These are phyloP conservation scores for Connochaetes taurinus DNA, from an alignment of 2,113 vertebrate genomes.

Conservation along the genomic window DNA sequence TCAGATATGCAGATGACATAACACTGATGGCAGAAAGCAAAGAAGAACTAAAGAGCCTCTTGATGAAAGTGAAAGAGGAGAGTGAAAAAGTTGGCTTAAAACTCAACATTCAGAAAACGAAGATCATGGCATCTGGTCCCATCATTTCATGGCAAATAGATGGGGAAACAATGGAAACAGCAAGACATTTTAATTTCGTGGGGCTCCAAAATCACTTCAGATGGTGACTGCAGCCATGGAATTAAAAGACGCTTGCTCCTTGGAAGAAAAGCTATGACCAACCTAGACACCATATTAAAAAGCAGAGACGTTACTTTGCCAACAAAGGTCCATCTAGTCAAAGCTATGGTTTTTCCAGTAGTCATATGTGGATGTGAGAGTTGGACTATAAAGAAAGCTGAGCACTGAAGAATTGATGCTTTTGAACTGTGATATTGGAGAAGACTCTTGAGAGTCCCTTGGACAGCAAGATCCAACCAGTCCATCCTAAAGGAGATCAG, in stretches of 20 bases:
- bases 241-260: background rate
- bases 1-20: background rate
- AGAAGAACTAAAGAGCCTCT: background rate
- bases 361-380: background rate
- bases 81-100: background rate
- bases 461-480: background rate
- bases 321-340: background rate
- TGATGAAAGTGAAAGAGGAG: background rate
- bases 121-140: background rate
- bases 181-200: background rate
- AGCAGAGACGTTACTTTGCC: background rate
- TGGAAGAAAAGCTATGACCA: background rate
- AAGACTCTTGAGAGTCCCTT: background rate
- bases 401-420: rapidly evolving
- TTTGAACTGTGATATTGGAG: background rate
- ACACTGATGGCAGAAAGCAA: background rate
- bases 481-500: background rate
- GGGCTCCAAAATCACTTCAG: background rate
- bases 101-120: background rate
- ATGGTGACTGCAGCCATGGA: background rate
- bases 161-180: background rate
- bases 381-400: background rate
- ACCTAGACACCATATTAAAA: background rate
- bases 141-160: background rate
- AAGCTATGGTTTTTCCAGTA: background rate